phyloP scores from a whole-genome alignment of 2,113 vertebrate species.

The Pogonocichla stellata region DNA sequence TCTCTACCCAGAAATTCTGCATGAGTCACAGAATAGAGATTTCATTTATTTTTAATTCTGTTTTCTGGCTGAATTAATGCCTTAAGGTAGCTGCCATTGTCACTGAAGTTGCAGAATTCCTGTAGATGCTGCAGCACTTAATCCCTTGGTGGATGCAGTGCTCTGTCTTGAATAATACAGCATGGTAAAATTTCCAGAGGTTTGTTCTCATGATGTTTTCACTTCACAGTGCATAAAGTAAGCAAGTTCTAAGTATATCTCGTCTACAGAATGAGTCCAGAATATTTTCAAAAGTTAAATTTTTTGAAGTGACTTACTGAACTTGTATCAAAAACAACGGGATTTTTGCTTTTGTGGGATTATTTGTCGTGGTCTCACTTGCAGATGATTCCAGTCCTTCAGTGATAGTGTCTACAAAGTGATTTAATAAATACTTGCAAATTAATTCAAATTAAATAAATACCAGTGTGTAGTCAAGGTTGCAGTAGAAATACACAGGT shows the following conservation, averaged over 20 bases:
- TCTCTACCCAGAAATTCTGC: not conserved
- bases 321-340: not conserved
- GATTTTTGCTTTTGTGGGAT: not conserved
- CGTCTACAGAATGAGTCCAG: not conserved
- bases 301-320: not conserved
- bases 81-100: not conserved
- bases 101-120: not conserved
- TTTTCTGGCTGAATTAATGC: conserved; percentile 35
- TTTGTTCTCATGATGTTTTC: not conserved
- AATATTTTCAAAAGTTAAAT: not conserved
- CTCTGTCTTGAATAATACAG: not conserved
- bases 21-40: not conserved
- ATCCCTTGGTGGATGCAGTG: not conserved
- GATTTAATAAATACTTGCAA: not conserved
- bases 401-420: not conserved
- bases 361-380: not conserved
- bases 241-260: not conserved
- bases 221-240: not conserved
- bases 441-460: not conserved
- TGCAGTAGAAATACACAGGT: not conserved
- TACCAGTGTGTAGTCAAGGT: not conserved
- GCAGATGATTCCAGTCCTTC: not conserved
- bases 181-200: not conserved
- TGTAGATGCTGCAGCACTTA: not conserved
- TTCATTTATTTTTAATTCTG: conserved; percentile 2